Evolutionary conservation across 2,113 vertebrate genomes (phyloP).

Genomic region (Procavia capensis): DNA sequence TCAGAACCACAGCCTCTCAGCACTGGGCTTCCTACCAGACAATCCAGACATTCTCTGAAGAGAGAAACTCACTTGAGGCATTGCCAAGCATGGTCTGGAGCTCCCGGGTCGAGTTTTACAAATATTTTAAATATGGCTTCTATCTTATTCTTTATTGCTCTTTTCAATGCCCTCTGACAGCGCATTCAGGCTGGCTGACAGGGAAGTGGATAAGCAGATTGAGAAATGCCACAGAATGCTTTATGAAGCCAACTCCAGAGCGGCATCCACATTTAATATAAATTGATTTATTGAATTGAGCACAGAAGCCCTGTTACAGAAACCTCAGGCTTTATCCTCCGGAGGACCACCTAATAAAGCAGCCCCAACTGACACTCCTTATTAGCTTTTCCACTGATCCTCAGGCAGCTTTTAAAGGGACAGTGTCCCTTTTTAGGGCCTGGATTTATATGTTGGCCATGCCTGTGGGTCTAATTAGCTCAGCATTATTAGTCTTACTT

Average conservation of each 20-base stretch:
- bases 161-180: slow-evolving; percentile 71
- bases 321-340: slow-evolving; percentile 85
- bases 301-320: slow-evolving; percentile 83
- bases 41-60: slow-evolving; percentile 67
- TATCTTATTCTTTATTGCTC: slow-evolving; percentile 68
- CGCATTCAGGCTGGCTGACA: slow-evolving; percentile 66
- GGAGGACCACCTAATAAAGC: slow-evolving; percentile 86
- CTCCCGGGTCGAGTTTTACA: slow-evolving; percentile 52
- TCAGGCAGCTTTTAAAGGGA: slow-evolving; percentile 88
- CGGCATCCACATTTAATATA: slow-evolving; percentile 81
- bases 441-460: slow-evolving; percentile 84
- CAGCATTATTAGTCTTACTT: slow-evolving; percentile 84
- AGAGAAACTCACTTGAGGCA: slow-evolving; percentile 68
- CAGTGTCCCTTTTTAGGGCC: slow-evolving; percentile 84
- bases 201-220: slow-evolving; percentile 76
- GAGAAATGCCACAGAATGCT: slow-evolving; percentile 82
- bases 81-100: slow-evolving; percentile 60
- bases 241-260: slow-evolving; percentile 76
- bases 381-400: slow-evolving; percentile 86
- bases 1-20: slow-evolving; percentile 60
- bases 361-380: slow-evolving; percentile 86
- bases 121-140: background rate
- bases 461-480: slow-evolving; percentile 86
- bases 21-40: slow-evolving; percentile 71
- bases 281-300: slow-evolving; percentile 89